phyloP scores from a whole-genome alignment of 2,113 vertebrate species.

The Phyllopteryx taeniolatus region DNA sequence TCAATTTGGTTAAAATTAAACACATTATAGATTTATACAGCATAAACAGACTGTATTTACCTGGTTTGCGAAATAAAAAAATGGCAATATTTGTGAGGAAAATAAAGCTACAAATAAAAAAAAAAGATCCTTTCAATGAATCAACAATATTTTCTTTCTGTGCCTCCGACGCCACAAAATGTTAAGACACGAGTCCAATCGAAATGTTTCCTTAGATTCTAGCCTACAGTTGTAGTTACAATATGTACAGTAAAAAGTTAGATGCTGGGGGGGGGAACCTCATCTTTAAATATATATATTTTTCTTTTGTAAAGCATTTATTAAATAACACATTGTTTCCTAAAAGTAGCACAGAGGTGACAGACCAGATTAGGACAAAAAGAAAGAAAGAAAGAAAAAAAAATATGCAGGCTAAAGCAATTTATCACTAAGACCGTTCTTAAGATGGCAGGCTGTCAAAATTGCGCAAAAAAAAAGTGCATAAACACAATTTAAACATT shows the following conservation, averaged over 20 bases:
- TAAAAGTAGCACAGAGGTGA: slow-evolving; percentile 53
- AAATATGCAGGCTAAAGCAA: slow-evolving; percentile 10
- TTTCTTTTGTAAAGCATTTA: slow-evolving; percentile 57
- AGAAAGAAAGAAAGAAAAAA: slow-evolving; percentile 10
- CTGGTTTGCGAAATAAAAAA: slow-evolving; percentile 6
- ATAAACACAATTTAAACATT: slow-evolving; percentile 37
- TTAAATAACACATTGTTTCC: slow-evolving; percentile 37
- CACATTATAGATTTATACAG: slow-evolving; percentile 29
- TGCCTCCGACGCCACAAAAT: slow-evolving; percentile 35
- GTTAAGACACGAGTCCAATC: slow-evolving; percentile 51
- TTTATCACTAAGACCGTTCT: slow-evolving; percentile 33
- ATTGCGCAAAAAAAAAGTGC: slow-evolving; percentile 48
- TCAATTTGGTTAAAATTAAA: slow-evolving; percentile 45
- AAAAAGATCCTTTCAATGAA: slow-evolving; percentile 11
- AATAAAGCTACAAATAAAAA: slow-evolving; percentile 3
- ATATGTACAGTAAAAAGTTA: slow-evolving; percentile 69
- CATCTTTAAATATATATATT: slow-evolving; percentile 45
- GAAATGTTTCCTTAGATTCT: slow-evolving; percentile 38
- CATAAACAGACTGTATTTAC: slow-evolving; percentile 15
- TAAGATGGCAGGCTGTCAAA: slow-evolving; percentile 33
- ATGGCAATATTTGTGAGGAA: slow-evolving; percentile 12
- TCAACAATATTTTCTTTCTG: slow-evolving; percentile 4
- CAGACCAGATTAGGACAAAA: slow-evolving; percentile 19
- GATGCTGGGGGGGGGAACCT: slow-evolving; percentile 10
- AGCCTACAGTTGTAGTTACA: slow-evolving; percentile 55